Percentiles rank a stretch among this genome's conserved stretches.
Conservation (phyloP, 2,113 vertebrate genomes). For the Notarius quadriscutis region DNA sequence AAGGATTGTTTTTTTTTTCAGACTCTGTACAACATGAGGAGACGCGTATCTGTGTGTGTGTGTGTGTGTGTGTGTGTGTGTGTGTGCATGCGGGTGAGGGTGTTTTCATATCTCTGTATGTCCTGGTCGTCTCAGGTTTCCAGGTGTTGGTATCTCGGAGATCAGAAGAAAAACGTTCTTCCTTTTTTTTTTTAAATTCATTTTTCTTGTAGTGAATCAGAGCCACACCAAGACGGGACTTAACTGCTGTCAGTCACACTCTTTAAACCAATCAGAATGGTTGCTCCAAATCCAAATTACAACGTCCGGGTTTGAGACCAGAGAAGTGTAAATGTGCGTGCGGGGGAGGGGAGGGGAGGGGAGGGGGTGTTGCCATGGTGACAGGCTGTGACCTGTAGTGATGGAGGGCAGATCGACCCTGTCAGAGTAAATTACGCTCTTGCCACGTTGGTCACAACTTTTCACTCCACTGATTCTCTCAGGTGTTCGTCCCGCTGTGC, state of each 20-base stretch:
- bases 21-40: neutral
- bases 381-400: constrained; percentile 34
- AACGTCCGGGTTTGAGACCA: neutral
- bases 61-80: constrained; percentile 28
- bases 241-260: neutral
- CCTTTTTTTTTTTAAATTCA: neutral
- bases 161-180: neutral
- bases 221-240: neutral
- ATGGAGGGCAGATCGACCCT: constrained; percentile 41
- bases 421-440: constrained; percentile 45
- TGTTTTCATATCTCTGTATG: neutral
- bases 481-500: constrained; percentile 19
- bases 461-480: constrained; percentile 32
- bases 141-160: neutral
- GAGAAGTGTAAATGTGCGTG: neutral
- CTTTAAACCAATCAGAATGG: neutral
- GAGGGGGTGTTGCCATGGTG: constrained; percentile 17
- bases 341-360: too few species aligned
- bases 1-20: constrained; percentile 28
- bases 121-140: neutral
- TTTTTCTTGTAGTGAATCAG: neutral
- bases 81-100: neutral
- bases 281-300: neutral
- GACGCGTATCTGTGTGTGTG: constrained; percentile 7
- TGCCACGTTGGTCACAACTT: constrained; percentile 22